Percentiles rank a stretch among this genome's conserved stretches.
phyloP scores from a whole-genome alignment of 2,888 invertebrate species.

The Ernsta delagoae region DNA sequence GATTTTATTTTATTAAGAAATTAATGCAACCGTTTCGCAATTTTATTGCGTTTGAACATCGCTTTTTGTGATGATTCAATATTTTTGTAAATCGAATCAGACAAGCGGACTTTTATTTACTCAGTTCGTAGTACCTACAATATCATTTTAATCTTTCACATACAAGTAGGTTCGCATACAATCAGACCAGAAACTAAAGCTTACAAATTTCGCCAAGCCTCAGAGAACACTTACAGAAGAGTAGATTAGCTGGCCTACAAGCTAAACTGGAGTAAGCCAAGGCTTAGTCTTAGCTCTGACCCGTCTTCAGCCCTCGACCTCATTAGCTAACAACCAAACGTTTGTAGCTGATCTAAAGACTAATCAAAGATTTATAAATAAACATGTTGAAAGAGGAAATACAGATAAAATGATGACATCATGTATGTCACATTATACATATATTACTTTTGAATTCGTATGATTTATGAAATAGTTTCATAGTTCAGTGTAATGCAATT shows the following conservation, averaged over 20 bases:
- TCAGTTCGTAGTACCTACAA: too few species aligned
- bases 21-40: neutral
- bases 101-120: too few species aligned
- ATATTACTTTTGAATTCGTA: neutral
- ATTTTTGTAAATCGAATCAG: neutral
- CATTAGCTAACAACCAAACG: conserved; percentile 31
- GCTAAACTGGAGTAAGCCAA: conserved; percentile 35
- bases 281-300: conserved; percentile 31
- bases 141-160: neutral
- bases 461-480: neutral
- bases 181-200: neutral
- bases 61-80: neutral
- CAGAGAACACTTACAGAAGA: conserved; percentile 21
- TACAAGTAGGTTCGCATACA: neutral
- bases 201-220: conserved; percentile 7
- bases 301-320: conserved; percentile 31
- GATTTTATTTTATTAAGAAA: neutral
- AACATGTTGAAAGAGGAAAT: neutral
- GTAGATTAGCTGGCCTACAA: conserved; percentile 32
- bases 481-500: neutral
- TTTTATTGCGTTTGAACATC: neutral
- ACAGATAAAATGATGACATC: neutral
- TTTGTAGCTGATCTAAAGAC: conserved; percentile 19
- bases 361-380: neutral
- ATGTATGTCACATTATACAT: neutral